phyloP scores from a whole-genome alignment of 2,888 invertebrate genomes.

The Scaptomyza polygonia region DNA sequence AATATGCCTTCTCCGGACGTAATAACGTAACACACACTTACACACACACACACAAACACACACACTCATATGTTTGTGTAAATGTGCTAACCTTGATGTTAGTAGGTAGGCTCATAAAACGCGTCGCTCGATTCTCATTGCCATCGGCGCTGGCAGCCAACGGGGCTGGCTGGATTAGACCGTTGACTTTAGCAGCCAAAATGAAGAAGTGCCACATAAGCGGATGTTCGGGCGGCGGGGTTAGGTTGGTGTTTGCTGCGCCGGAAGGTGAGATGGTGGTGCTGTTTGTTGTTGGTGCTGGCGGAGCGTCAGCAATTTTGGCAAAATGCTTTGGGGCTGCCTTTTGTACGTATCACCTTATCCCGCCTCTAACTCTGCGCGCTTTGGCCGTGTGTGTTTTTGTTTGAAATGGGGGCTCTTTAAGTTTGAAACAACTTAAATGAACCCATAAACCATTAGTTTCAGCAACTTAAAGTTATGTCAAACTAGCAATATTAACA shows the following conservation, averaged over 20 bases:
- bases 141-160: slow-evolving; percentile 32
- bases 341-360: slow-evolving; percentile 7
- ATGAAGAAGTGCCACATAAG: not conserved
- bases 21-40: slow-evolving; percentile 47
- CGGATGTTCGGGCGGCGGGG: not conserved
- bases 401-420: slow-evolving; percentile 42
- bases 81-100: slow-evolving; percentile 49
- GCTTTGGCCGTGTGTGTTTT: not conserved
- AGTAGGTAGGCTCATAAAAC: slow-evolving; percentile 62
- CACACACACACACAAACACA: slow-evolving; percentile 4
- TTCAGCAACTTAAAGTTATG: no score
- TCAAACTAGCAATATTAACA: no score
- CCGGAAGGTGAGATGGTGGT: slow-evolving; percentile 8
- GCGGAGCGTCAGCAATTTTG: slow-evolving; percentile 44
- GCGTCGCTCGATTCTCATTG: slow-evolving; percentile 42
- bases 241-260: not conserved
- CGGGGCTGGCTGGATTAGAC: slow-evolving; percentile 47
- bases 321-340: slow-evolving; percentile 47
- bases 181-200: slow-evolving; percentile 46
- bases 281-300: slow-evolving; percentile 14
- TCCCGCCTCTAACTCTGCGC: not conserved
- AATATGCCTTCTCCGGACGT: slow-evolving; percentile 63
- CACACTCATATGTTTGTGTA: slow-evolving; percentile 11
- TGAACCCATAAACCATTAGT: not conserved
- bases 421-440: not conserved